Evolutionary conservation across 1,140 invertebrate genomes (phyloP).

Genomic region (Aporrectodea caliginosa): DNA sequence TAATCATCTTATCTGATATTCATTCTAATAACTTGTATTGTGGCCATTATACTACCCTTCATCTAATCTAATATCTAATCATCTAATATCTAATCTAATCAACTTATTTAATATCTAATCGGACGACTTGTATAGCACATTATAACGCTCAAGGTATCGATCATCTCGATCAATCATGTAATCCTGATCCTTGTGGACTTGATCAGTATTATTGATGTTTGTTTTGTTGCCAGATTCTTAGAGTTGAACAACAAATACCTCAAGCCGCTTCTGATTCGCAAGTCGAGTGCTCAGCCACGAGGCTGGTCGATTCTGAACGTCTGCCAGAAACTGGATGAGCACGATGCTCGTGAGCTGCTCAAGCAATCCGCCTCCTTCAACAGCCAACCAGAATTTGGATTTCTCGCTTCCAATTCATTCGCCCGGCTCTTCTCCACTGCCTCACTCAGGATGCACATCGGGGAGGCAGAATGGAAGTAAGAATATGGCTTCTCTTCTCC

Average conservation of each 20-base stretch:
- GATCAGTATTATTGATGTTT: no score
- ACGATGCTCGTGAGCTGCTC: background rate
- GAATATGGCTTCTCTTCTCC: no score
- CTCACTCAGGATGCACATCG: background rate
- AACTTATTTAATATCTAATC: no score
- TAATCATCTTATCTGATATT: no score
- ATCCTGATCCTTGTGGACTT: no score
- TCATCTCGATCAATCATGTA: no score
- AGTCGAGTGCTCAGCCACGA: conserved; percentile 50
- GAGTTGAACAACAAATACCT: conserved; percentile 90
- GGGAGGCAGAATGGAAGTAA: background rate
- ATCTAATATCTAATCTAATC: no score
- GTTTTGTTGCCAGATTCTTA: conserved; percentile 76
- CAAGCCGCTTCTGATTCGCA: conserved; percentile 78
- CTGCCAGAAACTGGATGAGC: conserved; percentile 24
- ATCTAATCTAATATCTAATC: no score
- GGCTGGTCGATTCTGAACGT: conserved; percentile 24
- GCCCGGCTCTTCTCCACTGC: background rate
- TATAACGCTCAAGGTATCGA: no score
- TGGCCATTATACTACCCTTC: no score
- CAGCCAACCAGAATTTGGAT: background rate
- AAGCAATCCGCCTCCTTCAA: background rate
- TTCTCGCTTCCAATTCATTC: background rate
- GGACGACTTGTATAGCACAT: no score
- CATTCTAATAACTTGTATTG: no score